Percentiles rank a stretch among this genome's conserved stretches.
phyloP scores from a whole-genome alignment of 1,140 invertebrate genomes.

The Megathymus violae region DNA sequence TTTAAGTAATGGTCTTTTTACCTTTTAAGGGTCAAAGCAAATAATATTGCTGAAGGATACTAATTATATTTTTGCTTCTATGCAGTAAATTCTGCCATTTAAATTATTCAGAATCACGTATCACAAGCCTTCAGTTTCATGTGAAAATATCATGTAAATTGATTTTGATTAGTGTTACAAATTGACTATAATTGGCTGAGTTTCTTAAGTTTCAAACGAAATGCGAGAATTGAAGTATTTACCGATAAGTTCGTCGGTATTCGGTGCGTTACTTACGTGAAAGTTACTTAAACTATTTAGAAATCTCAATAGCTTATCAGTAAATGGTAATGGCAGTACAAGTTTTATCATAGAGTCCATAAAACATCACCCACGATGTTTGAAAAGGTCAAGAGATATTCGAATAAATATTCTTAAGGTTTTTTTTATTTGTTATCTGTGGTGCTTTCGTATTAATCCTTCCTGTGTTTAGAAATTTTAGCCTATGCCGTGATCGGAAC shows the following conservation, averaged over 20 bases:
- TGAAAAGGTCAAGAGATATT: conserved; percentile 16
- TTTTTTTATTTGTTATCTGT: conserved; percentile 13
- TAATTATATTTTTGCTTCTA: background rate
- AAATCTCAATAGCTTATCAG: conserved; percentile 41
- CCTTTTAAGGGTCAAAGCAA: background rate
- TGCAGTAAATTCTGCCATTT: background rate
- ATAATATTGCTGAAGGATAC: background rate
- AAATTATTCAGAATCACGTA: background rate
- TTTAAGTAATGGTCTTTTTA: no score
- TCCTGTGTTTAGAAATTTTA: background rate
- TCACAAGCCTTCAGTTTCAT: background rate
- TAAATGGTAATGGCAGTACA: conserved; percentile 30
- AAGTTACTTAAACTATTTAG: conserved; percentile 48
- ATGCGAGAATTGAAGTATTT: background rate
- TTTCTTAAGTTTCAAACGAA: conserved; percentile 15
- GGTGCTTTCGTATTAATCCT: conserved; percentile 1
- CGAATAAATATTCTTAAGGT: conserved; percentile 9
- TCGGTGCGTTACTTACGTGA: conserved; percentile 33
- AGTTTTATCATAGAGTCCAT: conserved; percentile 28
- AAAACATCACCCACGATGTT: conserved; percentile 26
- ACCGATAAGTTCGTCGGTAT: conserved; percentile 18
- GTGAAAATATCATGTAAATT: background rate
- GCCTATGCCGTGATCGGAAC: no score
- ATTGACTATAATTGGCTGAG: conserved; percentile 13
- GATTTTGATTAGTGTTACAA: conserved; percentile 24